Evolutionary conservation across 2,113 vertebrate species (phyloP), one percentile per base, ranked within the genome.

Genomic region (Alexandromys fortis): DNA sequence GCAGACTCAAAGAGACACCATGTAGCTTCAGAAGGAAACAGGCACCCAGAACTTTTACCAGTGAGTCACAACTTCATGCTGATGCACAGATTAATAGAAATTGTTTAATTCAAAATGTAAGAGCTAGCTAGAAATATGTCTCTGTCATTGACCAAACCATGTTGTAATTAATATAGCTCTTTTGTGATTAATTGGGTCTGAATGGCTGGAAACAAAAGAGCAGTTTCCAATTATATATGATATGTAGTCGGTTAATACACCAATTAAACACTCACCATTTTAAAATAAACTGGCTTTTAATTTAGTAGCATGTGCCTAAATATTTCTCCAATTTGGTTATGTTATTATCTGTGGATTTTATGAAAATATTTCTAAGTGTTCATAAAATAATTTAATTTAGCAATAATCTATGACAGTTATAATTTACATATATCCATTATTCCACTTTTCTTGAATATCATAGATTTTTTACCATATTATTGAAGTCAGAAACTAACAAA

Each of bases 381-480:
- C 1, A 7, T 3, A 89, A 78, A 86, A 49, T 49, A 78, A 81
- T 52, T 92, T 83, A n/a, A 49, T 58, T 79, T 79, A 49, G 75
- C 17, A 12, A 26, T 45, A 26, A 75, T 1, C 21, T 89, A 11
- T n/a, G 1, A 8, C 10, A 16, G 16, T 11, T 78, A 72, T 61
- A 6, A 42, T 78, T 68, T 89, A 1, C 1, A 61, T 24, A 2
- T 9, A 6, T 19, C 4, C 9, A 11, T 2, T 0, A 68, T 61
- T 92, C 26, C 11, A 55, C 52, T 42, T 30, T 75, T 76, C 38
- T 75, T 58, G 33, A 90, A 47, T 49, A 16, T 78, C 77, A 73
- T 4, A 91, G 24, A 55, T 55, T 3, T 82, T 58, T 79, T 5
- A 52, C 28, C 2, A 47, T 82, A 86, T 52, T 35, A 19, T 28